Evolutionary conservation across 2,888 invertebrate species (phyloP), one percentile per base, ranked within the genome.

Genomic region (Leptinotarsa tumamoca): DNA sequence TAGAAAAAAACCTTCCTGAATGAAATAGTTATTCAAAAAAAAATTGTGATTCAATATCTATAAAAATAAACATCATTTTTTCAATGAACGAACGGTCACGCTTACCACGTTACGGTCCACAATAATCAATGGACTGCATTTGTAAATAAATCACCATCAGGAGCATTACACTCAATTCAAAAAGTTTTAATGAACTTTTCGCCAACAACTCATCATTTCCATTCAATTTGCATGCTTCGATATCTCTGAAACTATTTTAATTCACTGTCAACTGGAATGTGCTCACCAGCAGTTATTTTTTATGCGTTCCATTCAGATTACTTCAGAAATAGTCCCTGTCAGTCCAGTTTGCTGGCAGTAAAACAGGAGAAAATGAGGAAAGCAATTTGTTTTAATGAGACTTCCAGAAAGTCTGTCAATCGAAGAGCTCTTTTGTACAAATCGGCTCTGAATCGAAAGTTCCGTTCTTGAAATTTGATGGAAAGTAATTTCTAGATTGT

Each of bases 321-420:
- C 75, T 75, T 72, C 67, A 43, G 27, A 68, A 68, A 75, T 75
- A 72, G 75, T 72, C 72, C 70, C 68, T 15, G 43, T 72, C 54
- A 72, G 71, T 74, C 68, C 63, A 75, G 68, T 74, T 58, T 66
- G 50, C 71, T 21, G 54, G 74, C 69, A 74, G 66, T 74, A 61
- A 52, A 75, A 72, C 63, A 72, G 23, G 50, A 68, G 68, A 49
- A 75, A 75, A 75, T 68, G 17, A 43, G 56, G 68, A 72, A 75
- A 68, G 75, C 54, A 68, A 68, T 75, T 61, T 21, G 52, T 71
- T 72, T 75, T 63, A 75, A 75, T 75, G 75, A 75, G 72, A 68
- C 27, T 75, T 56, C 52, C 66, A 72, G 68, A 75, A 75, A 71
- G 52, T 21, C 75, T 72, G 75, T 75, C 75, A 75, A 75, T 72